These are phyloP conservation scores for Sarotherodon lohbergeri DNA, from an alignment of 2,113 vertebrate species.

Conservation along the genomic window DNA sequence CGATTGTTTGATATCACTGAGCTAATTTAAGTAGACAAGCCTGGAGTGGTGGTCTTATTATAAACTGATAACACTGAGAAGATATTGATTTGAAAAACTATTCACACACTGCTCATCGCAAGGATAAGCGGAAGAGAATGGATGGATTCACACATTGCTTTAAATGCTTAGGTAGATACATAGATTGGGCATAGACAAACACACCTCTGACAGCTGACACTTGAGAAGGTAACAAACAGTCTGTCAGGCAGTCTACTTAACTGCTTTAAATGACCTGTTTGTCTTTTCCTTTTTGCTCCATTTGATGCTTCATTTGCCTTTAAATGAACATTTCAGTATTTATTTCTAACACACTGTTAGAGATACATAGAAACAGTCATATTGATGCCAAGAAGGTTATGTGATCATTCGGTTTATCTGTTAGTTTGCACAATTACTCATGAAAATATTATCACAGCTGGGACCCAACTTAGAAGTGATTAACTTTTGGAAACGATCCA, in stretches of 20 bases:
- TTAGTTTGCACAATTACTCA: neutral
- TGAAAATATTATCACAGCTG: neutral
- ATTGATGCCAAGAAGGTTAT: neutral
- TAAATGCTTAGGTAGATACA: neutral
- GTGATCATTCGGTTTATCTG: neutral
- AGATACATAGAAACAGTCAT: neutral
- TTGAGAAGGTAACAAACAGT: neutral
- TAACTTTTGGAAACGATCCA: neutral
- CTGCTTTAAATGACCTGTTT: neutral
- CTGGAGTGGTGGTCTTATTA: neutral
- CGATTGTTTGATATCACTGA: conserved; percentile 29
- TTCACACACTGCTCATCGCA: neutral
- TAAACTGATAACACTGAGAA: conserved; percentile 3
- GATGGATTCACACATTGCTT: neutral
- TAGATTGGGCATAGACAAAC: neutral
- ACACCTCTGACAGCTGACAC: neutral
- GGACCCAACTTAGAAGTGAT: neutral
- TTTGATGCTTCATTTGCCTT: neutral
- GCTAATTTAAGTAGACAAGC: conserved; percentile 22
- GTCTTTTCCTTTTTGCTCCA: neutral
- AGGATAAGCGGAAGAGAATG: neutral
- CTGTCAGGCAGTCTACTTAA: neutral
- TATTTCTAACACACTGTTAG: neutral
- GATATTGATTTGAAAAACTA: conserved; percentile 26
- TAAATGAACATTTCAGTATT: neutral